Percentiles rank a stretch among this genome's conserved stretches.
Conservation (phyloP, 2,888 invertebrate genomes). For the Drosophila siamana region DNA sequence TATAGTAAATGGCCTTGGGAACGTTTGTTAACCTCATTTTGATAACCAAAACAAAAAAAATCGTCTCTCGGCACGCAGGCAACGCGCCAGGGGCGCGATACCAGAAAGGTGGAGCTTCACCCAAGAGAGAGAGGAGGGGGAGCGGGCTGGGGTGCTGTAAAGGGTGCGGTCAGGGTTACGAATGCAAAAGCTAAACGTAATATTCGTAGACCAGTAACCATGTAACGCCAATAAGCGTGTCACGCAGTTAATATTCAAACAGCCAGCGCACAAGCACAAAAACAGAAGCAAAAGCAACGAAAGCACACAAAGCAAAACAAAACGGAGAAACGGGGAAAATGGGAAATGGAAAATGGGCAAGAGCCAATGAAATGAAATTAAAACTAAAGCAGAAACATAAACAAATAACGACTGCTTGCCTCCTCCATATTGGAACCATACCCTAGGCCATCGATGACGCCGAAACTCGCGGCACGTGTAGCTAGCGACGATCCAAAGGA, state of each 20-base stretch:
- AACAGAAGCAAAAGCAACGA: conserved; percentile 5
- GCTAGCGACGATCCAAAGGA: not conserved
- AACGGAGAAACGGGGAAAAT: not conserved
- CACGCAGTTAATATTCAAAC: conserved; percentile 37
- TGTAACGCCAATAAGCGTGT: conserved; percentile 45
- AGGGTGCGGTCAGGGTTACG: conserved; percentile 61
- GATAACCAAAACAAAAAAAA: conserved; percentile 72
- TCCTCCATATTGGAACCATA: conserved; percentile 8
- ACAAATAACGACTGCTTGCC: conserved; percentile 20
- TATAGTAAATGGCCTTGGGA: conserved; percentile 77
- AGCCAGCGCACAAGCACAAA: not conserved
- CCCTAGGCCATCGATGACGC: not conserved
- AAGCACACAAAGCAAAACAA: not conserved
- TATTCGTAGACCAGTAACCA: conserved; percentile 22
- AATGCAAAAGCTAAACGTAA: conserved; percentile 35
- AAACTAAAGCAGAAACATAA: conserved; percentile 27
- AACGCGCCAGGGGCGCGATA: conserved; percentile 28
- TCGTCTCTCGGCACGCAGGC: conserved; percentile 69
- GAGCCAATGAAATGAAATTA: conserved; percentile 18
- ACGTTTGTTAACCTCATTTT: conserved; percentile 79
- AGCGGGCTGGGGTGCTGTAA: conserved; percentile 38
- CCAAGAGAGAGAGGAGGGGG: not conserved
- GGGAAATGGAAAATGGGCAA: not conserved
- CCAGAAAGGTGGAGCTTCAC: not conserved
- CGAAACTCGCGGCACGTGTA: not conserved